Evolutionary conservation across 2,888 invertebrate genomes (phyloP).

Genomic region (Leptopilina syphax): DNA sequence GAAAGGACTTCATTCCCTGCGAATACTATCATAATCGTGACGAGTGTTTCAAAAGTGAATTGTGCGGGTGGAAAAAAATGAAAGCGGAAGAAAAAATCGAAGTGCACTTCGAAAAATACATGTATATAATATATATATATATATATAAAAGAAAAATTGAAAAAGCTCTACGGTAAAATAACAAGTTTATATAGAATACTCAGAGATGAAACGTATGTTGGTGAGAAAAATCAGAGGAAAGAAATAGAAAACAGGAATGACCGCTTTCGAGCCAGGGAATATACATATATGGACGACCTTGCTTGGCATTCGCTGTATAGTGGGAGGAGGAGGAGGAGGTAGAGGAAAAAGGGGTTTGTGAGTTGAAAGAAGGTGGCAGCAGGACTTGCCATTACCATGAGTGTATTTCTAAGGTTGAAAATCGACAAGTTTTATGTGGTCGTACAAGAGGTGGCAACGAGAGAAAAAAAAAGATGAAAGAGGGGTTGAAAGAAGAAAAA

Average conservation of each 20-base stretch:
- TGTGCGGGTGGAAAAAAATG: too few relatives aligned
- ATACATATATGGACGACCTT: constrained; percentile 12
- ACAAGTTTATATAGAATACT: neutral
- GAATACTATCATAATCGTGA: too few relatives aligned
- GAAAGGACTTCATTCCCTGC: too few relatives aligned
- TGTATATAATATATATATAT: neutral
- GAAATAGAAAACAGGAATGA: constrained; percentile 40
- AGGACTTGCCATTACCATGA: constrained; percentile 9
- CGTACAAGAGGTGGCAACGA: neutral
- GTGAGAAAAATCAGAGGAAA: constrained; percentile 21
- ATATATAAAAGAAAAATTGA: neutral
- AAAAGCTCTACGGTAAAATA: constrained; percentile 16
- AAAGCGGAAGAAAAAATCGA: too few relatives aligned
- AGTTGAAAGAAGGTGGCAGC: constrained; percentile 4
- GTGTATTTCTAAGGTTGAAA: constrained; percentile 36
- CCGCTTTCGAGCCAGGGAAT: constrained; percentile 28
- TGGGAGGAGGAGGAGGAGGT: neutral
- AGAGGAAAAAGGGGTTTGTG: constrained; percentile 1
- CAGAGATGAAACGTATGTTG: neutral
- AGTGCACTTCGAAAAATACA: neutral
- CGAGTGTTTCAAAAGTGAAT: too few relatives aligned
- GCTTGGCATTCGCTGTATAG: constrained; percentile 24
- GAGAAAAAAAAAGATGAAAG: constrained; percentile 9
- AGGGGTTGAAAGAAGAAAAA: too few relatives aligned
- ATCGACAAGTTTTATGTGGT: constrained; percentile 26